Evolutionary conservation across 1,140 invertebrate genomes (phyloP), one percentile per base, ranked within the genome.

Genomic region (Hormaphis cornu): DNA sequence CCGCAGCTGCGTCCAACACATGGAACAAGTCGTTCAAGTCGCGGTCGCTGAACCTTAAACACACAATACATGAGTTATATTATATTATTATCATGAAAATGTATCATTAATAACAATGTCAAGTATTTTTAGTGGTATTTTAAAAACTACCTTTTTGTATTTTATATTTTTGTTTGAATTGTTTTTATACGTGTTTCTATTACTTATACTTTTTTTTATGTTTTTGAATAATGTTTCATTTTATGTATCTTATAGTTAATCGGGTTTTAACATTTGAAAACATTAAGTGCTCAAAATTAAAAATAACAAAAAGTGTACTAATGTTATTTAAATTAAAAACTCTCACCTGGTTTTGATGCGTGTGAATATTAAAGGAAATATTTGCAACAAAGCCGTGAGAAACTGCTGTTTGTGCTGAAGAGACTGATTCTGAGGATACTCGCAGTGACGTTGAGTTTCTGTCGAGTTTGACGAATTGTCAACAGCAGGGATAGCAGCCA

Each of bases 311-410:
- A 10, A 33, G 3, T 9, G 7, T 54, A 28, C 4, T 16, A 54
- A 24, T 16, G 6, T 35, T 33, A 58, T 12, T 22, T 4, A 37
- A 14, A 7, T 48, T 5, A n/a, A 5, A 1, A 61, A 61, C 18
- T 7, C 42, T 3, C 6, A 93, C 83, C 84, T 88, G 73, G 83
- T 80, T 80, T 89, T 88, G 71, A 96, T 91, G 75, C 95, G 90
- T 71, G 90, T 88, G 80, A 95, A 97, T 63, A 98, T 85, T 50
- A 88, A 86, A 18, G 94, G 93, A 78, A 97, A 95, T 76, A 95
- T 95, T 79, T 95, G 93, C 72, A 97, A 87, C 5, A 96, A 81
- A 1, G 93, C 90, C 1, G 93, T 94, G 26, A 98, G 83, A 80
- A 96, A 98, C 71, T 89, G 87, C 76, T 95, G 91, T 14, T 58